A percentile compares a stretch with the other conserved stretches of the same genome.
phyloP scores from a whole-genome alignment of 2,113 vertebrate species.

The Cyrtonyx montezumae region DNA sequence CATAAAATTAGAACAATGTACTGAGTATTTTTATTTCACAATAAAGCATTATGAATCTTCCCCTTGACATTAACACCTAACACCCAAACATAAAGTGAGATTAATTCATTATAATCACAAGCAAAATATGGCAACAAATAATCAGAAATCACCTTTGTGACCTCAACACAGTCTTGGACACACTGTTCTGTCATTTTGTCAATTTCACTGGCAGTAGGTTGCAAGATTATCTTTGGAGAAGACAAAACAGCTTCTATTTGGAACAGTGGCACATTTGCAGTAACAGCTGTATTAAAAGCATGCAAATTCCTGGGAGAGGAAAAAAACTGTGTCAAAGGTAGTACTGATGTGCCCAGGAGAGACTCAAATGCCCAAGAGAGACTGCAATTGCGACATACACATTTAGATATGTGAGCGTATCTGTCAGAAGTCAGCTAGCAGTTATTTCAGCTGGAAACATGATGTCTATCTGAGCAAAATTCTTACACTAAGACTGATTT shows the following conservation, averaged over 20 bases:
- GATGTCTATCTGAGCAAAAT: neutral
- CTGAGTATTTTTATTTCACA: neutral
- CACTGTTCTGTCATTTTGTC: constrained; percentile 83
- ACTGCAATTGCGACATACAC: neutral
- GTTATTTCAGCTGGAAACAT: neutral
- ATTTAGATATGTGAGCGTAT: neutral
- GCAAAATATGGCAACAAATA: neutral
- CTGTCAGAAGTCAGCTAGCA: neutral
- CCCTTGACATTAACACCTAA: neutral
- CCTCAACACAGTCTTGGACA: constrained; percentile 84
- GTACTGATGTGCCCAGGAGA: neutral
- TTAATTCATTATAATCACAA: neutral
- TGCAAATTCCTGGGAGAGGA: constrained; percentile 84
- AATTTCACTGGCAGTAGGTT: constrained; percentile 84
- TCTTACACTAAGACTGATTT: neutral
- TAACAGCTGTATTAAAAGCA: constrained; percentile 80
- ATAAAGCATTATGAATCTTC: neutral
- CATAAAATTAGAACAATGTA: neutral
- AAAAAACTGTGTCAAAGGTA: neutral
- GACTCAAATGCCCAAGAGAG: neutral
- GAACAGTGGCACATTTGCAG: constrained; percentile 82
- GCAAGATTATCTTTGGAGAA: constrained; percentile 83
- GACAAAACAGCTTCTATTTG: constrained; percentile 87
- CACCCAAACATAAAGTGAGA: neutral
- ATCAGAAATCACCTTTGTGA: constrained; percentile 84